phyloP scores from a whole-genome alignment of 1,140 invertebrate genomes.

The Gyrodactylus salaris region DNA sequence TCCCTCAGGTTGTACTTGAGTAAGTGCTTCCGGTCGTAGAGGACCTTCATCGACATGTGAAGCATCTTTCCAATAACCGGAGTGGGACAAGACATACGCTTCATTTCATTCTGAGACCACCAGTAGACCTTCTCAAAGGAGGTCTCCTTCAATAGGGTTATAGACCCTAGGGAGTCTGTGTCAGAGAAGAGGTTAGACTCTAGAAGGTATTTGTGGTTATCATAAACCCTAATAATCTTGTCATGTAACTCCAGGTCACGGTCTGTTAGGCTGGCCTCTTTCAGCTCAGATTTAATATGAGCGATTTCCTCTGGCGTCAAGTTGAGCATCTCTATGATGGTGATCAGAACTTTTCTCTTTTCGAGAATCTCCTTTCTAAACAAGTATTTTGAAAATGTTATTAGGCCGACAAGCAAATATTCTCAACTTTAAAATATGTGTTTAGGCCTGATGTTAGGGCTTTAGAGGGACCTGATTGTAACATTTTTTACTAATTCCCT shows the following conservation, averaged over 20 bases:
- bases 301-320: too few relatives aligned
- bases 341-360: too few relatives aligned
- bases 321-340: too few relatives aligned
- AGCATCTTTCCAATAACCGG: not conserved
- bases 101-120: not conserved
- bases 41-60: not conserved
- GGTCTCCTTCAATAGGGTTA: not conserved
- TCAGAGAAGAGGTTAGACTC: not conserved
- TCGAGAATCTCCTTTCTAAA: too few relatives aligned
- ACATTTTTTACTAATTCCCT: too few relatives aligned
- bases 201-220: not conserved
- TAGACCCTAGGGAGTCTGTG: not conserved
- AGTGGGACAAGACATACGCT: not conserved
- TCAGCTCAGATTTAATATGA: too few relatives aligned
- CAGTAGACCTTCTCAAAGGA: not conserved
- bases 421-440: too few relatives aligned
- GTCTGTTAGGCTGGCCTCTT: too few relatives aligned
- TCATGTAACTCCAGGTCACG: not conserved
- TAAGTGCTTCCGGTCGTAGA: not conserved
- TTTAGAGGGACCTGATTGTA: too few relatives aligned
- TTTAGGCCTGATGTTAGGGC: too few relatives aligned
- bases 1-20: not conserved
- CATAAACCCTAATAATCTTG: not conserved
- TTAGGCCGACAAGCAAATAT: too few relatives aligned
- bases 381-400: too few relatives aligned